Base-by-base conservation (phyloP, 2,797 vertebrate genomes). In the Gallirallus australis region DNA sequence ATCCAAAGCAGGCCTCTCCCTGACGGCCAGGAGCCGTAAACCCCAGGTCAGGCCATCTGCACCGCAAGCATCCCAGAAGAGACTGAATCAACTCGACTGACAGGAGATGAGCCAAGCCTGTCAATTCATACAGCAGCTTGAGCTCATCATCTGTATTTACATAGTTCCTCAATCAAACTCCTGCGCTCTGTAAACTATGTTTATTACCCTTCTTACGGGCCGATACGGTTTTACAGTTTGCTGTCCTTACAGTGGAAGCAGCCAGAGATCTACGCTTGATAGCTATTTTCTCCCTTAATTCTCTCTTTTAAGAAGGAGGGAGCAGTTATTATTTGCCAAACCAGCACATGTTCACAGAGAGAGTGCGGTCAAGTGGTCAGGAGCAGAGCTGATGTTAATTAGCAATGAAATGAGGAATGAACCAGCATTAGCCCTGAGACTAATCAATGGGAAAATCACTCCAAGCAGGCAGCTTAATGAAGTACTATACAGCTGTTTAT, bases 371-470 rank as follows among this genome's bases (percentile, higher is more conserved):
- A 98, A 98, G 98, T 98, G 96, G 98, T 98, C 98, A 98, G 98
- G 98, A 98, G 98, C 98, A 97, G 98, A 97, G 97, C 98, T 98
- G 98, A 98, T 98, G 98, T 98, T 99, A 99, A 99, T 99, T 99
- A 99, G 98, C 97, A 98, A 97, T 97, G 98, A 98, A 98, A 98
- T 98, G 98, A 98, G 98, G 98, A 99, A 99, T 98, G 98, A 99
- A 98, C 98, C 96, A 97, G 98, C 99, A 99, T 99, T 99, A 99
- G 99, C 98, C 98, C 98, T 97, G 98, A 98, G 98, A 98, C 98
- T 99, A 99, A 99, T 99, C 99, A 99, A 99, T 99, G 98, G 98
- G 98, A 99, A 99, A 99, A 99, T 98, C 99, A 99, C 98, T 99
- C 97, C 95, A 97, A 98, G 98, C 97, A 97, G 97, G 97, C 97